phyloP scores from a whole-genome alignment of 2,888 invertebrate species.

The Andrena flavipes region DNA sequence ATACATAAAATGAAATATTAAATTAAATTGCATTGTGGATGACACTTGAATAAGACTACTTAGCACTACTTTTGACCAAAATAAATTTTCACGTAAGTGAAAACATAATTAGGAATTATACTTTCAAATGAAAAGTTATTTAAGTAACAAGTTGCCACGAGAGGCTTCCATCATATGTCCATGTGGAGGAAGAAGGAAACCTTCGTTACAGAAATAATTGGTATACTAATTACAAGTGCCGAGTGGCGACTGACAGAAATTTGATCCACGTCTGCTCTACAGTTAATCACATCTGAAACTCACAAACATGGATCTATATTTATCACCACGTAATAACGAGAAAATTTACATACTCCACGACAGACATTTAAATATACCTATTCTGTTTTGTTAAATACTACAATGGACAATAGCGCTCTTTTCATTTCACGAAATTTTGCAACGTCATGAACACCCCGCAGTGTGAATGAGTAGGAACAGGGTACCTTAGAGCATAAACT shows the following conservation, averaged over 20 bases:
- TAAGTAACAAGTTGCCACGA: neutral
- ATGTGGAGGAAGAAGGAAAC: neutral
- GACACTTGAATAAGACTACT: no score
- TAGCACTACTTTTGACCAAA: no score
- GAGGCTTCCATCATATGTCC: neutral
- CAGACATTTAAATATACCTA: neutral
- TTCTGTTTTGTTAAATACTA: neutral
- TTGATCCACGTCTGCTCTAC: neutral
- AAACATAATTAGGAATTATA: no score
- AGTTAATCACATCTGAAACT: neutral
- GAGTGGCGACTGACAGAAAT: neutral
- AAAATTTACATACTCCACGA: no score
- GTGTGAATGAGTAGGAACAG: no score
- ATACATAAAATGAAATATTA: no score
- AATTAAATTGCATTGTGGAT: no score
- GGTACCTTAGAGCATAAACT: no score
- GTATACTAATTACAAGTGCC: neutral
- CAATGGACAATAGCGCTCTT: neutral
- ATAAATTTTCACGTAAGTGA: no score
- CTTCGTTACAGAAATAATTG: neutral
- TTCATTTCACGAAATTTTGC: no score
- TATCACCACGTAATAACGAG: slow-evolving; percentile 1
- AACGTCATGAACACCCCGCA: no score
- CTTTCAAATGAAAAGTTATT: neutral
- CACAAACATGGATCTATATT: neutral